These are phyloP conservation scores for Dreissena polymorpha DNA, from an alignment of 1,140 invertebrate genomes.

Conservation along the genomic window DNA sequence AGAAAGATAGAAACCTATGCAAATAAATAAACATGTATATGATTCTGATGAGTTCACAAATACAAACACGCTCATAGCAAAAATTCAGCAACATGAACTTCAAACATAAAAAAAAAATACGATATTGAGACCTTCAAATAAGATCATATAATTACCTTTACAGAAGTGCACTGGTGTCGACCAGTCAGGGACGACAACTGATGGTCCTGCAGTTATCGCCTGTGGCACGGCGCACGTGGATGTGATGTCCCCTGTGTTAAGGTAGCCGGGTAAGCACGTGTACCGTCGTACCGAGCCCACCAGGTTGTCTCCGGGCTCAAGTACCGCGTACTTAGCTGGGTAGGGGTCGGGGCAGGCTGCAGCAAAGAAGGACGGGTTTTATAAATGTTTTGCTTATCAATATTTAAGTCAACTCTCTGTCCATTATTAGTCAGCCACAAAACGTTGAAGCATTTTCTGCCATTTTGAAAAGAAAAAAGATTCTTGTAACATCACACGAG, in stretches of 20 bases:
- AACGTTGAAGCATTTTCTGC: background rate
- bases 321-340: constrained; percentile 15
- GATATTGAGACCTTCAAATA: too few species aligned
- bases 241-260: constrained; percentile 36
- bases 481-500: too few species aligned
- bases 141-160: constrained; percentile 33
- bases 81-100: too few species aligned
- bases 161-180: constrained; percentile 45
- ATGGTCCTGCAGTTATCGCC: background rate
- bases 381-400: too few species aligned
- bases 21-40: too few species aligned
- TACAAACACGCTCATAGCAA: too few species aligned
- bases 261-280: constrained; percentile 42
- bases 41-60: too few species aligned
- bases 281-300: constrained; percentile 23
- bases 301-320: constrained; percentile 23
- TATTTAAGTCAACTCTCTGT: too few species aligned
- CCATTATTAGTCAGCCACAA: background rate
- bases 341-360: constrained; percentile 30
- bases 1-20: too few species aligned
- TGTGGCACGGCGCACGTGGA: constrained; percentile 31
- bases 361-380: background rate
- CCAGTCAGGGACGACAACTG: constrained; percentile 17
- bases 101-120: too few species aligned
- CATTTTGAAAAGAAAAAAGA: background rate